Evolutionary conservation across 2,888 invertebrate genomes (phyloP), one percentile per base, ranked within the genome.

Genomic region (Mimumesa dahlbomi): DNA sequence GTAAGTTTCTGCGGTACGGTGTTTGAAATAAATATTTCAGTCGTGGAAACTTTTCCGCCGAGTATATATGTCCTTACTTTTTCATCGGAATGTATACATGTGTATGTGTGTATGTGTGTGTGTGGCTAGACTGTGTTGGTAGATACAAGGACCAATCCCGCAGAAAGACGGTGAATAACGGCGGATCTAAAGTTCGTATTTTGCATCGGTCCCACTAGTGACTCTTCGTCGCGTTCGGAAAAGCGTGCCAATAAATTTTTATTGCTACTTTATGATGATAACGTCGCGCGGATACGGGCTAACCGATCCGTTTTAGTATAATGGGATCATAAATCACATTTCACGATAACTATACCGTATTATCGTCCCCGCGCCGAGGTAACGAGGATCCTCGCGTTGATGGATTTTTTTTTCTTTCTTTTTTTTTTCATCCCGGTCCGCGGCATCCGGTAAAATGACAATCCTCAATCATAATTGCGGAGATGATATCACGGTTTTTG

Each of bases 161-260:
- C 38, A 29, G 31, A 68, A 62, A n/a, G 42, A 45, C 43, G 31
- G 40, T 22, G 48, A 57, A 53, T 53, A 63, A 43, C 16, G 62
- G 22, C 19, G 48, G 63, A 58, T 53, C 63, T 57, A 43, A 49
- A 63, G 56, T 63, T 45, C 57, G 45, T 52, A 72, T 43, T 75
- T 75, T 75, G 75, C 59, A 68, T 74, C 59, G 43, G 13, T n/a
- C 49, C 49, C 45, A 61, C 59, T 54, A 45, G 40, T 34, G 38
- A 46, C 40, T 50, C 13, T 46, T 18, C 29, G 18, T 16, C 21
- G 16, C 25, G 38, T 56, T 58, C 52, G 63, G 54, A 56, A 75
- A 81, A 81, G 79, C 81, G 79, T 83, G 84, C 82, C 87, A 82
- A 87, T 88, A 88, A 88, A 88, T 87, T 88, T 88, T 87, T 88